Evolutionary conservation across 2,113 vertebrate genomes (phyloP).

Genomic region (Paradisaea rubra): DNA sequence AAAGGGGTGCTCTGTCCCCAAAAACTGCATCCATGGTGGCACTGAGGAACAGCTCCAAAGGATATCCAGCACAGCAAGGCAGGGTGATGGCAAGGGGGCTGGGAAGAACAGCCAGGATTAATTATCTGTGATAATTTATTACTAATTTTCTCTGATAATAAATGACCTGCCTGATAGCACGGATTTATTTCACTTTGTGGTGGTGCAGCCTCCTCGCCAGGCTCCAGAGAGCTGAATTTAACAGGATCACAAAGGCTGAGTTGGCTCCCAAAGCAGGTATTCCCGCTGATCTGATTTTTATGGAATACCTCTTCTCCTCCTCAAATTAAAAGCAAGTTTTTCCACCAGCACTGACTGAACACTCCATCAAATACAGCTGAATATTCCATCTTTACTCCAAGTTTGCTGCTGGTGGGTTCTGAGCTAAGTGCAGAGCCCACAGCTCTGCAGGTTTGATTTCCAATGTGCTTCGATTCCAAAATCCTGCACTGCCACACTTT

Average conservation of each 20-base stretch:
- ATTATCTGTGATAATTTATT: neutral
- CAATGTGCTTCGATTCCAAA: neutral
- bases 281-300: neutral
- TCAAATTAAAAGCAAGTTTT: neutral
- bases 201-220: neutral
- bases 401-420: neutral
- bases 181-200: neutral
- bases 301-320: neutral
- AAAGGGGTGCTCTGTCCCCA: neutral
- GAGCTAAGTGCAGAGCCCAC: neutral
- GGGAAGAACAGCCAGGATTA: neutral
- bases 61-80: neutral
- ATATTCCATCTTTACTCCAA: neutral
- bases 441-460: neutral
- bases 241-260: neutral
- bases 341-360: neutral
- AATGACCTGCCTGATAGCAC: neutral
- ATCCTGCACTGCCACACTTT: neutral
- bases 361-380: neutral
- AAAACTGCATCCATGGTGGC: accelerated
- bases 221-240: neutral
- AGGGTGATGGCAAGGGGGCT: neutral
- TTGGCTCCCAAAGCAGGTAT: neutral
- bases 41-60: neutral
- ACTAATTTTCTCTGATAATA: neutral